Percentiles rank a stretch among this genome's conserved stretches.
These are phyloP conservation scores for Copidosoma floridanum DNA, from an alignment of 1,140 invertebrate species.

Conservation along the genomic window DNA sequence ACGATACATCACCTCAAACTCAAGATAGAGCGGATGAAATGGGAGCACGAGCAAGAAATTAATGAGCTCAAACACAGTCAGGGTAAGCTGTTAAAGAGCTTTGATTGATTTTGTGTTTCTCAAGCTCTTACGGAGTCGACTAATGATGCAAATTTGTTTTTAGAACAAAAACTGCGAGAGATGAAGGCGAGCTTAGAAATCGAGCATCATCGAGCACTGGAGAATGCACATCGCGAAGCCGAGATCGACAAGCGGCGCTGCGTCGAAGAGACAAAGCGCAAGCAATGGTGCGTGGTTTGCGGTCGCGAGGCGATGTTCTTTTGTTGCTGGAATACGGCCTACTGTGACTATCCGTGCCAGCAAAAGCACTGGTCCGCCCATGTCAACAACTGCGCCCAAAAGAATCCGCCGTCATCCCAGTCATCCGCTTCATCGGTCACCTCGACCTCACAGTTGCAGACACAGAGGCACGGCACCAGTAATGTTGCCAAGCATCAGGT, in stretches of 20 bases:
- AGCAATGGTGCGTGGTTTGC: slow-evolving; percentile 87
- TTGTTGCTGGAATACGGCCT: slow-evolving; percentile 94
- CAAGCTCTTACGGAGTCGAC: too few relatives aligned
- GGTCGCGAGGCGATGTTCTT: slow-evolving; percentile 84
- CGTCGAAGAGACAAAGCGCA: slow-evolving; percentile 75
- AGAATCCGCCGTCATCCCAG: slow-evolving; percentile 4
- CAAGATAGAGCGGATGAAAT: slow-evolving; percentile 66
- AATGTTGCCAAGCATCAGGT: slow-evolving; percentile 33
- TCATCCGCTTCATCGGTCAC: slow-evolving; percentile 25
- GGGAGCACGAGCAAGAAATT: slow-evolving; percentile 65
- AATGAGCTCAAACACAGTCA: slow-evolving; percentile 64
- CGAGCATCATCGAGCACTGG: slow-evolving; percentile 63
- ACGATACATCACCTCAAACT: slow-evolving; percentile 60
- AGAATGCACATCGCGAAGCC: slow-evolving; percentile 62
- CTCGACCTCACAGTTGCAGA: slow-evolving; percentile 22
- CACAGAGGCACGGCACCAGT: slow-evolving; percentile 1
- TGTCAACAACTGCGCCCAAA: slow-evolving; percentile 54
- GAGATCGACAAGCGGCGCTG: slow-evolving; percentile 65
- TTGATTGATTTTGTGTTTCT: too few relatives aligned
- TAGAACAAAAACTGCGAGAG: slow-evolving; percentile 62
- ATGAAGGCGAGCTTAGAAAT: slow-evolving; percentile 65
- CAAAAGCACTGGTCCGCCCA: slow-evolving; percentile 68
- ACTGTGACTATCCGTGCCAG: slow-evolving; percentile 86
- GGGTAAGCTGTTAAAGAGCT: slow-evolving; percentile 47
- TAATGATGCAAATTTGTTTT: too few relatives aligned